Evolutionary conservation across 2,113 vertebrate species (phyloP), one percentile per base, ranked within the genome.

Genomic region (Kryptolebias marmoratus): DNA sequence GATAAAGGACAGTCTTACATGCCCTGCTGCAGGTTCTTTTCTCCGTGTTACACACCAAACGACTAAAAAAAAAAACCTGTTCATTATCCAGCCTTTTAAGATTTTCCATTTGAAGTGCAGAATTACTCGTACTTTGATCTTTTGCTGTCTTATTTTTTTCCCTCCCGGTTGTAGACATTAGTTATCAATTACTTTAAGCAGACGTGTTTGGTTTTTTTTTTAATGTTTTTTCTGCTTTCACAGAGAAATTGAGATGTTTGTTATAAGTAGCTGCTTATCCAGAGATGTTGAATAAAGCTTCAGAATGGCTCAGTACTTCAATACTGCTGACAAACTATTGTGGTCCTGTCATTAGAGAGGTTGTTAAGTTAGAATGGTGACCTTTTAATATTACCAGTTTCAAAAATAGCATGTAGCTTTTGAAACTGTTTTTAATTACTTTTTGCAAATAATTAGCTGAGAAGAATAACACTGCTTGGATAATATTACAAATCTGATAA

Each of bases 51-150:
- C 50, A 55, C 67, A 59, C 47, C 56, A 45, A 82, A 81, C 59
- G 48, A 6, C n/a, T 15, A 42, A 28, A 64, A 68, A 65, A 42
- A 28, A 64, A 68, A 65, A 52, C n/a, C 64, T 30, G 66, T 73
- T 85, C 66, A 74, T 86, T 85, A 85, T 64, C 64, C 39, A 52
- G 45, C 71, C 78, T 71, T 87, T 68, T 55, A 79, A 81, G 72
- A 73, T 75, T 57, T 80, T 77, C 22, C 32, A 60, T 88, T 86
- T 88, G 78, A 89, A 81, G 81, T 84, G 67, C 14, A 72, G 80
- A 72, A 74, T 64, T 68, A 68, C 39, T 64, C 10, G 3, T 1
- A 30, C 72, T 84, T 88, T 88, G 79, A 87, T 87, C 69, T 79
- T 14, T 42, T 30, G 22, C 64, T 53, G 72, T 22, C 53, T 58